phyloP scores from a whole-genome alignment of 2,888 invertebrate genomes.

The Microctonus hyperodae region DNA sequence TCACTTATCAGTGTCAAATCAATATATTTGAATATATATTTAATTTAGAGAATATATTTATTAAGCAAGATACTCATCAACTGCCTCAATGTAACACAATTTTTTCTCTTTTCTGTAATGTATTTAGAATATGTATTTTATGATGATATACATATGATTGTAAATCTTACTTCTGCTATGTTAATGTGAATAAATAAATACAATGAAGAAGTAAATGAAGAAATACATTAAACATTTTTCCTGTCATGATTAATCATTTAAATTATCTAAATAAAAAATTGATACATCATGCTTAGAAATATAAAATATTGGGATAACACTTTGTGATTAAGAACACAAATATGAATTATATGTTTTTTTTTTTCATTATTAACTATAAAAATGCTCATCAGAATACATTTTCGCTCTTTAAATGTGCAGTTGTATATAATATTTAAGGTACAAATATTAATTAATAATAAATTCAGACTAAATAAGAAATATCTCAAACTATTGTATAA shows the following conservation, averaged over 20 bases:
- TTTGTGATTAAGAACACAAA: neutral
- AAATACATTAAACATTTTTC: slow-evolving; percentile 61
- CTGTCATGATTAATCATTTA: neutral
- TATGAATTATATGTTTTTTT: too few relatives aligned
- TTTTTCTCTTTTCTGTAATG: slow-evolving; percentile 53
- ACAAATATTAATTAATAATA: neutral
- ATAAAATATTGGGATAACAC: neutral
- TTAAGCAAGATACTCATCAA: slow-evolving; percentile 59
- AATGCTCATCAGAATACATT: neutral
- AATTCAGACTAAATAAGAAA: neutral
- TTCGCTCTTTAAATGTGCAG: neutral
- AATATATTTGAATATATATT: slow-evolving; percentile 37
- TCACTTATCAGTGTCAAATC: slow-evolving; percentile 38
- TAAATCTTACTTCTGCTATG: slow-evolving; percentile 73
- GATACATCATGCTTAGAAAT: neutral
- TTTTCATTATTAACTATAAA: neutral
- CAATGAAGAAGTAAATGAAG: slow-evolving; percentile 69
- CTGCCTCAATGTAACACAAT: slow-evolving; percentile 59
- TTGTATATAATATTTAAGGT: neutral
- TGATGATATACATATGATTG: slow-evolving; percentile 64
- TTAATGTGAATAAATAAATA: slow-evolving; percentile 72
- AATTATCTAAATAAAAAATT: neutral
- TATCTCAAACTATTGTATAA: neutral
- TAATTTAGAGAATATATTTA: slow-evolving; percentile 37
- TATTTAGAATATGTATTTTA: slow-evolving; percentile 11